A percentile compares a stretch with the other conserved stretches of the same genome.
These are phyloP conservation scores for Ciconia maguari DNA, from an alignment of 2,113 vertebrate genomes.

Conservation along the genomic window DNA sequence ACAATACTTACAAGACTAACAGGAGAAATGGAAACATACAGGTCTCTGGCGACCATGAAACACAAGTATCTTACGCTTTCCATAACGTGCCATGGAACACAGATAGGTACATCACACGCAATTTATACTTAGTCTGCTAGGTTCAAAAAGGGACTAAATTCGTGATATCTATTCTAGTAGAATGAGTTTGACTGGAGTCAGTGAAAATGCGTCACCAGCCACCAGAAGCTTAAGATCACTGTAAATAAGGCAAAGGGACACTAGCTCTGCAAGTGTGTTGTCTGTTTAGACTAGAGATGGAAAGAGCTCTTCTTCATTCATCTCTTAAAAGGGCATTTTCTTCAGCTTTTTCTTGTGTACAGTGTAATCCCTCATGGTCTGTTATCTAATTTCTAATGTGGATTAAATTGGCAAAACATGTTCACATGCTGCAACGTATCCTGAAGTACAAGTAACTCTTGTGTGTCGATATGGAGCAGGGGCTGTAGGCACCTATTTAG, in stretches of 20 bases:
- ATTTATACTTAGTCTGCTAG: background rate
- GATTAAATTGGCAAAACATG: background rate
- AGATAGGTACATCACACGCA: background rate
- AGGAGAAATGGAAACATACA: background rate
- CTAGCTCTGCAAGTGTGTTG: background rate
- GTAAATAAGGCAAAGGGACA: background rate
- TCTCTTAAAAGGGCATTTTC: background rate
- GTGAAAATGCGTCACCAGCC: background rate
- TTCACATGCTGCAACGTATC: background rate
- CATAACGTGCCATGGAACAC: background rate
- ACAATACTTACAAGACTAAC: background rate
- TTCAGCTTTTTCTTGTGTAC: background rate
- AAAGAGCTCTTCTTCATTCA: background rate
- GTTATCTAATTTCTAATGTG: background rate
- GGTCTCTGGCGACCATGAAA: background rate
- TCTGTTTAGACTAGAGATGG: background rate
- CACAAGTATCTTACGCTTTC: background rate
- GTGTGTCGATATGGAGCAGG: background rate
- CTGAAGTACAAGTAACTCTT: background rate
- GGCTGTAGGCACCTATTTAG: background rate
- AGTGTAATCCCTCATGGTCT: background rate
- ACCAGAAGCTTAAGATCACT: background rate
- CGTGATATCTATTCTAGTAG: background rate
- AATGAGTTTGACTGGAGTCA: background rate
- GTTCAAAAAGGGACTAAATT: background rate